phyloP scores from a whole-genome alignment of 1,140 invertebrate genomes.

The Caenorhabditis latens region DNA sequence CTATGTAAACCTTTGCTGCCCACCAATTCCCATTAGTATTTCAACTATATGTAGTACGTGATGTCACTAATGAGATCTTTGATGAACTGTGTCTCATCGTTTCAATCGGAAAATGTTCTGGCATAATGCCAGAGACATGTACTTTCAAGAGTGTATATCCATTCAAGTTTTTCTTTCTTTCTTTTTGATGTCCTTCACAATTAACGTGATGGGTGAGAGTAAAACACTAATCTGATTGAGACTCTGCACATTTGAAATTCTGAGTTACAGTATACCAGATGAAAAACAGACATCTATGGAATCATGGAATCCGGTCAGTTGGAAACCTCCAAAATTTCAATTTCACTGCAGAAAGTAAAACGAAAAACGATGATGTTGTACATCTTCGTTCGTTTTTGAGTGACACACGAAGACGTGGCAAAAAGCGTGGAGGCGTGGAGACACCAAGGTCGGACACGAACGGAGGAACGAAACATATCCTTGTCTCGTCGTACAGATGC shows the following conservation, averaged over 20 bases:
- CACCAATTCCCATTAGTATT: no score
- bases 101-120: background rate
- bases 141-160: conserved; percentile 29
- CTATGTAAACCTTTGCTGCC: no score
- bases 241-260: no score
- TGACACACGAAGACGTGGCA: conserved; percentile 26
- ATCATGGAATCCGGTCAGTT: no score
- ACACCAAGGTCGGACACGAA: conserved; percentile 30
- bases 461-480: conserved; percentile 41
- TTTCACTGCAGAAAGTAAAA: background rate
- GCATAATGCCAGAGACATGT: conserved; percentile 15
- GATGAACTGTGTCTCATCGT: background rate
- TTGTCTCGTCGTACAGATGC: conserved; percentile 39
- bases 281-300: no score
- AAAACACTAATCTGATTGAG: no score
- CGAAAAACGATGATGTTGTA: no score
- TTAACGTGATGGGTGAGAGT: conserved; percentile 7
- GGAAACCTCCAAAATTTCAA: no score
- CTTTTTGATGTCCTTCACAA: conserved; percentile 1
- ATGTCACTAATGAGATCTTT: background rate
- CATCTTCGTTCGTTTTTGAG: background rate
- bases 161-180: conserved; percentile 32
- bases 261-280: no score
- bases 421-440: conserved; percentile 8
- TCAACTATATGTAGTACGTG: no score